Evolutionary conservation across 2,888 invertebrate genomes (phyloP).

Genomic region (Serripes groenlandicus): DNA sequence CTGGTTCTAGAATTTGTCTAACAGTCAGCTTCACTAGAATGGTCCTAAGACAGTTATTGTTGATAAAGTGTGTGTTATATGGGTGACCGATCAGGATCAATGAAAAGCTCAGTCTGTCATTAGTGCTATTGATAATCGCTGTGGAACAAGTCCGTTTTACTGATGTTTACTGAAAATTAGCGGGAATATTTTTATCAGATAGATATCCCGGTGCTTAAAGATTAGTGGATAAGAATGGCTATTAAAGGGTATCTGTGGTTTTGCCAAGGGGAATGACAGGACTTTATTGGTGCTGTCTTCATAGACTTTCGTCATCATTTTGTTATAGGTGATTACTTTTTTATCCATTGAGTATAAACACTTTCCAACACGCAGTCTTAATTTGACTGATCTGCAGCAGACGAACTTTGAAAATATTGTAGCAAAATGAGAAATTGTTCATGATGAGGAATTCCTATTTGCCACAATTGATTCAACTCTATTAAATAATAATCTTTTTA

Average conservation of each 20-base stretch:
- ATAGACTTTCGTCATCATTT: no score
- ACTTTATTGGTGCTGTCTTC: no score
- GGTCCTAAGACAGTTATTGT: slow-evolving; percentile 13
- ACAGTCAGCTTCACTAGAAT: slow-evolving; percentile 8
- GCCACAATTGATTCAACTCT: no score
- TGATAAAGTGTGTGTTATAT: slow-evolving; percentile 11
- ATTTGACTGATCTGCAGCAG: no score
- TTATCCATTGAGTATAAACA: no score
- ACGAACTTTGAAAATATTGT: no score
- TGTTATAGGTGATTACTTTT: no score
- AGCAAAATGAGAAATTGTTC: no score
- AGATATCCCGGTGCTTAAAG: not conserved
- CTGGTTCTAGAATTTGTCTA: slow-evolving; percentile 13
- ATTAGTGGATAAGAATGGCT: not conserved
- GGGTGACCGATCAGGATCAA: slow-evolving; percentile 25
- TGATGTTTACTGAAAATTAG: slow-evolving; percentile 1
- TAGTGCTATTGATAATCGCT: slow-evolving; percentile 23
- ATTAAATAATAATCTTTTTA: no score
- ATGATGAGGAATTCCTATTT: no score
- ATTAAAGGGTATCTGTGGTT: not conserved
- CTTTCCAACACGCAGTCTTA: no score
- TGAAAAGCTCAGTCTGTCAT: slow-evolving; percentile 12
- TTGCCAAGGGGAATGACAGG: no score
- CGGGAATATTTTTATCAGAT: slow-evolving; percentile 10
- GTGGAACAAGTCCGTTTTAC: slow-evolving; percentile 12